phyloP scores from a whole-genome alignment of 2,113 vertebrate species.

The Pagrus major region DNA sequence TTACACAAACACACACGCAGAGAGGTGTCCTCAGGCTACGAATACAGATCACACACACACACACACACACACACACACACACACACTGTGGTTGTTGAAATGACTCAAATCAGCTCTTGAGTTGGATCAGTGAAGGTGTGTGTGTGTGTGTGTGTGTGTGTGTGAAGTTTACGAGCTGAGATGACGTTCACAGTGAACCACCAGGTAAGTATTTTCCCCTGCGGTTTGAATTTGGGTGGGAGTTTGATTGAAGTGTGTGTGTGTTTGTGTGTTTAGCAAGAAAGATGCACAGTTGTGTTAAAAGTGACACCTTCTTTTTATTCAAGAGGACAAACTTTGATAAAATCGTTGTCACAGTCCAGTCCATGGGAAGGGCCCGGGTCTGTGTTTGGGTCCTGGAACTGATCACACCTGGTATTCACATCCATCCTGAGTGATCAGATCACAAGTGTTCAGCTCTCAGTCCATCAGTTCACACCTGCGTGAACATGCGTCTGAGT shows the following conservation, averaged over 20 bases:
- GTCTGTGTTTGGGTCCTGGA: too few species aligned
- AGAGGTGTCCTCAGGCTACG: constrained; percentile 44
- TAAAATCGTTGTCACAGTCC: background rate
- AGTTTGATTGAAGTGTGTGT: constrained; percentile 16
- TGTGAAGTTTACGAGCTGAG: constrained; percentile 47
- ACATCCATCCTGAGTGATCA: too few species aligned
- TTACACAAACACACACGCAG: constrained; percentile 41
- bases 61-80: constrained; percentile 24
- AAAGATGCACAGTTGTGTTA: constrained; percentile 22
- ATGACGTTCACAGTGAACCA: constrained; percentile 55
- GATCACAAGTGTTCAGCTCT: too few species aligned
- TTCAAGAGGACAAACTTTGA: background rate
- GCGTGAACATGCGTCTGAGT: too few species aligned
- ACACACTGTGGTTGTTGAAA: constrained; percentile 13
- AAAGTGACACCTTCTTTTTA: constrained; percentile 5
- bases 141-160: constrained; percentile 43
- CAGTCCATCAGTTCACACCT: too few species aligned
- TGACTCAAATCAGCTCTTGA: constrained; percentile 39
- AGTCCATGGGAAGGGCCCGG: too few species aligned
- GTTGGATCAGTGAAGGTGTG: constrained; percentile 26
- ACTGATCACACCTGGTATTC: too few species aligned
- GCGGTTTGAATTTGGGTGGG: constrained; percentile 38
- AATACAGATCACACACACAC: constrained; percentile 19
- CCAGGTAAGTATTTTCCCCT: constrained; percentile 35
- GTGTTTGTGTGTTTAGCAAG: background rate